Evolutionary conservation across 1,140 invertebrate species (phyloP).

Genomic region (Lepidurus arcticus): DNA sequence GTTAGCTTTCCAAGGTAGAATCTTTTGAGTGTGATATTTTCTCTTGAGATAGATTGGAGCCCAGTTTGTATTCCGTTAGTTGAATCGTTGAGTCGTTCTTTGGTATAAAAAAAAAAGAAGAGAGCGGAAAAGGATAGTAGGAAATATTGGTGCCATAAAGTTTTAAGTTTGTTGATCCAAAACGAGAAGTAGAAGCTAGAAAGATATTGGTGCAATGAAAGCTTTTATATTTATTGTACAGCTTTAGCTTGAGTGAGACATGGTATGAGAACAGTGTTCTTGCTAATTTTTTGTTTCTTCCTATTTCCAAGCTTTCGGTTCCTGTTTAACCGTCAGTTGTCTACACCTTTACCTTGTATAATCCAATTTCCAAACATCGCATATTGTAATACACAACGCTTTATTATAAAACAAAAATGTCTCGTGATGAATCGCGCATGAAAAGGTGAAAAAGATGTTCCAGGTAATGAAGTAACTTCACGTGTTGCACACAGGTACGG

Average conservation of each 20-base stretch:
- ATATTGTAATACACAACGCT: conserved; percentile 16
- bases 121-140: not conserved
- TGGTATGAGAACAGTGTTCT: not conserved
- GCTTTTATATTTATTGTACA: conserved; percentile 22
- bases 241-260: not conserved
- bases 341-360: conserved; percentile 5
- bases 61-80: not conserved
- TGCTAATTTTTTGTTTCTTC: not conserved
- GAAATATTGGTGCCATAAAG: conserved; percentile 11
- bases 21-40: conserved; percentile 17
- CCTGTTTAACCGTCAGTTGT: not conserved
- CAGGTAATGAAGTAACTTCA: too few relatives aligned
- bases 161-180: conserved; percentile 13
- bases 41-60: conserved; percentile 13
- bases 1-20: not conserved
- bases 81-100: not conserved
- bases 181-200: not conserved
- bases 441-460: too few relatives aligned
- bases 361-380: not conserved
- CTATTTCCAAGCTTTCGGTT: not conserved
- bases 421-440: too few relatives aligned
- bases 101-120: not conserved
- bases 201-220: conserved; percentile 15
- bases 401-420: not conserved
- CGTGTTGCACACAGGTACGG: too few relatives aligned